A percentile compares a stretch with the other conserved stretches of the same genome.
Conservation (phyloP, 2,797 vertebrate species). For the Rhabdophis nuchalis region DNA sequence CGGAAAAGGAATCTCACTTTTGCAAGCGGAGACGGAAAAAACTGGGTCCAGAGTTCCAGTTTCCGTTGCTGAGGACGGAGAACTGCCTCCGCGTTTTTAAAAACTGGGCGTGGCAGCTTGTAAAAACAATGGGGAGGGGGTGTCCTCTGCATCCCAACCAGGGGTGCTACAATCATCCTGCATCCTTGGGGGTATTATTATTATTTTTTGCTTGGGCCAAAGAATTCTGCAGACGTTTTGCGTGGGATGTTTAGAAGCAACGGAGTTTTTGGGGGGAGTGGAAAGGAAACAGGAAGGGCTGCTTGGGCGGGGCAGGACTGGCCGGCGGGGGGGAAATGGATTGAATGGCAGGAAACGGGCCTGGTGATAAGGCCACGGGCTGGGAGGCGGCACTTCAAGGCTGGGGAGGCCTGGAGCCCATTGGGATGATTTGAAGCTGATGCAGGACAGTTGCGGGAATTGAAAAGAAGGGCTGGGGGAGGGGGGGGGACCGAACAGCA, state of each 20-base stretch:
- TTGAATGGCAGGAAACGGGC: slow-evolving; percentile 28
- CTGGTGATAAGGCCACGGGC: slow-evolving; percentile 2
- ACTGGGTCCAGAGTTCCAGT: neutral
- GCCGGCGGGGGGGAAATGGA: slow-evolving; percentile 12
- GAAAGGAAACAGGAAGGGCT: slow-evolving; percentile 21
- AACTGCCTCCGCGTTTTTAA: too few relatives aligned
- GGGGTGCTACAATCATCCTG: neutral
- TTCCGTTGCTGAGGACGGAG: neutral
- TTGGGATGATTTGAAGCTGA: too few relatives aligned
- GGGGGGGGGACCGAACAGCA: neutral
- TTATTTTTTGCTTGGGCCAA: neutral
- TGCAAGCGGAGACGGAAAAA: neutral
- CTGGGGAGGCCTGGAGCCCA: neutral
- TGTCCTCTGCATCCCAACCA: neutral
- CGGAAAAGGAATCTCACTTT: neutral
- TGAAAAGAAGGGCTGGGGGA: neutral
- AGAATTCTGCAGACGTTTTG: too few relatives aligned
- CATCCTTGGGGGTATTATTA: neutral
- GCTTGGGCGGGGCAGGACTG: neutral
- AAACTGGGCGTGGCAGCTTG: neutral
- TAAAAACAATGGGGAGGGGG: too few relatives aligned
- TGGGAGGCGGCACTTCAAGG: neutral
- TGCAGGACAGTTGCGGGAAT: too few relatives aligned
- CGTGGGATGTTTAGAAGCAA: too few relatives aligned
- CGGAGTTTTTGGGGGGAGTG: neutral